Evolutionary conservation across 2,113 vertebrate genomes (phyloP).

Genomic region (Grammomys surdaster): DNA sequence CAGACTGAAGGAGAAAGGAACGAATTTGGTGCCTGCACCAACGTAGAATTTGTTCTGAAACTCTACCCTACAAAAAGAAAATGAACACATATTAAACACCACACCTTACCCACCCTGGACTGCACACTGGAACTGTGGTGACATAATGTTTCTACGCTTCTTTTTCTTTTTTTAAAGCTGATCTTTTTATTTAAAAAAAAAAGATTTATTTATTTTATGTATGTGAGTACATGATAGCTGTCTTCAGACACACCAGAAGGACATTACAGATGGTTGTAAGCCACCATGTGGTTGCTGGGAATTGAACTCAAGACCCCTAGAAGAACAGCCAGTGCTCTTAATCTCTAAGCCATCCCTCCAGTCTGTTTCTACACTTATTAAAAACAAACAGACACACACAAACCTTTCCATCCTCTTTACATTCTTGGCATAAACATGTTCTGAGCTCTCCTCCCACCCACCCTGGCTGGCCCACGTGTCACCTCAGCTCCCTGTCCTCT

Average conservation of each 20-base stretch:
- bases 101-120: not conserved
- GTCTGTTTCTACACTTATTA: not conserved
- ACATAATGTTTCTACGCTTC: not conserved
- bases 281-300: too few relatives aligned
- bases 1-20: constrained; percentile 94
- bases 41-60: constrained; percentile 99
- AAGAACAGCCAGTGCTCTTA: too few relatives aligned
- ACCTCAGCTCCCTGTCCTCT: not conserved
- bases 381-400: not conserved
- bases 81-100: not conserved
- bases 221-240: too few relatives aligned
- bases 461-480: not conserved
- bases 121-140: not conserved
- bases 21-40: constrained; percentile 95
- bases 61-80: constrained; percentile 93
- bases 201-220: too few relatives aligned
- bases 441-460: not conserved
- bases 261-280: too few relatives aligned
- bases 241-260: too few relatives aligned
- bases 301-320: too few relatives aligned
- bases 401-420: not conserved
- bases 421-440: not conserved
- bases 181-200: too few relatives aligned
- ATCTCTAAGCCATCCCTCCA: too few relatives aligned
- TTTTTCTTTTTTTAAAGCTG: not conserved